A percentile compares a stretch with the other conserved stretches of the same genome.
Conservation (phyloP, 1,140 invertebrate genomes). For the Metaphire vulgaris region DNA sequence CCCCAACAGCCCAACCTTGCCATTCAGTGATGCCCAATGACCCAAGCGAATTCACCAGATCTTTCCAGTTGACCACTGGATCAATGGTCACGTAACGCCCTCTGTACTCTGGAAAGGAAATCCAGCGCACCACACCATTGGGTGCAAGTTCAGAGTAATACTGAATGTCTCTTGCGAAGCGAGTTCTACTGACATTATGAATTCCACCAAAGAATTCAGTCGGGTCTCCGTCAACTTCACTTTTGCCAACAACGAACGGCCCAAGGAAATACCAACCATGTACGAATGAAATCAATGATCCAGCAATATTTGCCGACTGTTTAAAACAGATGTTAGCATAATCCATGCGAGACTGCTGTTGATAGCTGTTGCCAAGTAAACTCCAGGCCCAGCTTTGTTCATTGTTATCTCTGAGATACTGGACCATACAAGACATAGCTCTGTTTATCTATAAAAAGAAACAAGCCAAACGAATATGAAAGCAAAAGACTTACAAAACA, state of each 20-base stretch:
- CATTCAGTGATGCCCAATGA: slow-evolving; percentile 47
- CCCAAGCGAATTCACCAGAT: slow-evolving; percentile 40
- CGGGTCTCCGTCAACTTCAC: slow-evolving; percentile 46
- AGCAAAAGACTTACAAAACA: too few species aligned
- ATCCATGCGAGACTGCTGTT: slow-evolving; percentile 24
- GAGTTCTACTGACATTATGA: slow-evolving; percentile 37
- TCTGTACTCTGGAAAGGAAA: neutral
- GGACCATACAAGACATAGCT: slow-evolving; percentile 35
- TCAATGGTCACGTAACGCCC: slow-evolving; percentile 34
- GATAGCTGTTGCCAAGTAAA: slow-evolving; percentile 22
- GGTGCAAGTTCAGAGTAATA: slow-evolving; percentile 40
- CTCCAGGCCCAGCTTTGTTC: neutral
- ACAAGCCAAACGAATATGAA: neutral
- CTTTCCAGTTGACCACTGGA: slow-evolving; percentile 42
- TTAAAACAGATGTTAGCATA: slow-evolving; percentile 40
- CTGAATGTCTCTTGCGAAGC: slow-evolving; percentile 33
- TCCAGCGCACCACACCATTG: slow-evolving; percentile 17
- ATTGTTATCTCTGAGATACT: slow-evolving; percentile 34
- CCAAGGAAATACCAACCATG: slow-evolving; percentile 42
- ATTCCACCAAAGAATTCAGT: slow-evolving; percentile 42
- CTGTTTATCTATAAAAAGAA: slow-evolving; percentile 30
- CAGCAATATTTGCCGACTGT: slow-evolving; percentile 37
- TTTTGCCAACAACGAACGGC: slow-evolving; percentile 47
- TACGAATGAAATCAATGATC: slow-evolving; percentile 34
- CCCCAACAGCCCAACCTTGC: slow-evolving; percentile 45